Evolutionary conservation across 2,888 invertebrate species (phyloP), one percentile per base, ranked within the genome.

Genomic region (Apotomis capreana): DNA sequence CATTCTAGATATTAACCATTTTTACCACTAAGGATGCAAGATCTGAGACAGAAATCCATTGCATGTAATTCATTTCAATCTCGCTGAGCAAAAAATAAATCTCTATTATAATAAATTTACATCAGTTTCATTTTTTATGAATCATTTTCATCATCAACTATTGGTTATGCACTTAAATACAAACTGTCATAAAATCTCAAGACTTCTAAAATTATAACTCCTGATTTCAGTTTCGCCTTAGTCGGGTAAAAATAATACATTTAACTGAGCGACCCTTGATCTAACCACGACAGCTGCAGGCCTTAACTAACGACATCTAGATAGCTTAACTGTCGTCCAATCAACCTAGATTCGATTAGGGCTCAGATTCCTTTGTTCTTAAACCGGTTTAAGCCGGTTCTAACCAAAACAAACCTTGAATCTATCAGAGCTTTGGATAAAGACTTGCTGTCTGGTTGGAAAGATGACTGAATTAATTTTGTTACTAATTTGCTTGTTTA

Each of bases 281-380:
- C 67, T 62, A 51, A 10, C 40, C 60, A 37, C 36, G 71, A 71
- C 71, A 68, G 62, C 61, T 67, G 61, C 62, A 57, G 58, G 13
- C 51, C 57, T 59, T 58, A 68, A 59, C 58, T 71, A 68, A 67
- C 71, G 61, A 63, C 62, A 68, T 72, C 72, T 72, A 68, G 72
- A 72, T 72, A 72, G 72, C 81, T 79, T 81, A 82, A 84, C 80
- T 83, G 85, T 84, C 83, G 79, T 83, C 83, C 84, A 85, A 87
- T 87, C 86, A 85, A 81, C 85, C 86, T 83, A 86, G 82, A 81
- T 84, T 76, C 77, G 74, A 77, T 74, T 74, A 73, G 73, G 75
- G 77, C 72, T 78, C 73, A 79, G 81, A 86, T 82, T 83, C 84
- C 86, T 86, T 87, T 87, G 86, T 87, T 83, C 80, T 67, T 70